phyloP scores from a whole-genome alignment of 2,888 invertebrate genomes.

The Nematopogon swammerdamellus region DNA sequence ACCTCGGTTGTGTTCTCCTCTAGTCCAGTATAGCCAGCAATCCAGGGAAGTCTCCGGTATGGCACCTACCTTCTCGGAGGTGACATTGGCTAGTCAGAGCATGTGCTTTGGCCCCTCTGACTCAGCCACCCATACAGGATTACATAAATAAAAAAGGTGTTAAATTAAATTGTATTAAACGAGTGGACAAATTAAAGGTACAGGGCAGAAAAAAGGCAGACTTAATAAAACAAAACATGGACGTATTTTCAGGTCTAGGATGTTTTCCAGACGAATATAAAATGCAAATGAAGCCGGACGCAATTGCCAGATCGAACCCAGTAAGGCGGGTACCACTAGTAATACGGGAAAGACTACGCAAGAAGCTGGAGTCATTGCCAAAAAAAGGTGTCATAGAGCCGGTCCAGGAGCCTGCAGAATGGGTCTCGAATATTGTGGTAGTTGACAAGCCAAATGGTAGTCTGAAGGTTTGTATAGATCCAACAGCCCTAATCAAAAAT shows the following conservation, averaged over 20 bases:
- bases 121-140: too few species aligned
- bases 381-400: background rate
- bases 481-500: constrained; percentile 9
- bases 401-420: constrained; percentile 1
- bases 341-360: background rate
- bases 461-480: constrained; percentile 11
- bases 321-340: background rate
- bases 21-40: too few species aligned
- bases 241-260: constrained; percentile 1
- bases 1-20: too few species aligned
- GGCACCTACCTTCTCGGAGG: too few species aligned
- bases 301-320: background rate
- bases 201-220: background rate
- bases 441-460: constrained; percentile 5
- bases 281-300: background rate
- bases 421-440: constrained; percentile 4
- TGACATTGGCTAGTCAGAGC: too few species aligned
- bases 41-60: too few species aligned
- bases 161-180: background rate
- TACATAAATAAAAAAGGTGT: too few species aligned
- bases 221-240: background rate
- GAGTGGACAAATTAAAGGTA: background rate
- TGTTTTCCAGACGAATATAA: background rate
- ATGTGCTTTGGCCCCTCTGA: too few species aligned
- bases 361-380: background rate